Evolutionary conservation across 1,140 invertebrate genomes (phyloP), one percentile per base, ranked within the genome.

Genomic region (Hestina assimilis): DNA sequence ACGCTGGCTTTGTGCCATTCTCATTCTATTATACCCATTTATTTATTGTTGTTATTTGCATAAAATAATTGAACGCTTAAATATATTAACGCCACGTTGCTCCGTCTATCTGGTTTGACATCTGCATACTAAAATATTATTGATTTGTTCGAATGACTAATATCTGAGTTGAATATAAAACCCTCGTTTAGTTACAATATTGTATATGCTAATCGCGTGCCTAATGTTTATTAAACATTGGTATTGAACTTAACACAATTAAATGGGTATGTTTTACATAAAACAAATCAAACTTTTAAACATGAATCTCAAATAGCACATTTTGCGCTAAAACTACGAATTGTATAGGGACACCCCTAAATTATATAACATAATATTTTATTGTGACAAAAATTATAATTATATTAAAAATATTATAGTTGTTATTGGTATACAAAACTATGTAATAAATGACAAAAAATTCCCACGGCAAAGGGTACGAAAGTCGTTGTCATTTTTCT

Each of bases 1-100:
- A 14, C 40, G 31, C 53, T 74, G 66, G 70, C 66, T 41, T 31
- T 19, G 12, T 58, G 66, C 72, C 72, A 78, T 69, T 41, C 54
- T 41, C 45, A 53, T 59, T 52, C 41, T 50, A 60, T 63, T 57
- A 66, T 50, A 41, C 38, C 14, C 52, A 40, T 66, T 51, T 47
- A 52, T 59, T 59, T 43, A 48, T 59, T 47, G 33, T 42, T 29
- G 15, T 14, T 28, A 56, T 60, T 59, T 65, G 50, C 59, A 66
- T 70, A 59, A 59, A 63, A 61, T 66, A 63, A 66, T 70, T 70
- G 63, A 20, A 47, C 28, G 17, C 5, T 20, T 47, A 31, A 40
- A 19, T 26, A 50, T 50, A 57, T 57, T 57, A 57, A 20, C 24
- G 28, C 29, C 7, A 20, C 17, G 20, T 43, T 29, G 28, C 38